Evolutionary conservation across 2,888 invertebrate species (phyloP).

Genomic region (Tubiluchus corallicola): DNA sequence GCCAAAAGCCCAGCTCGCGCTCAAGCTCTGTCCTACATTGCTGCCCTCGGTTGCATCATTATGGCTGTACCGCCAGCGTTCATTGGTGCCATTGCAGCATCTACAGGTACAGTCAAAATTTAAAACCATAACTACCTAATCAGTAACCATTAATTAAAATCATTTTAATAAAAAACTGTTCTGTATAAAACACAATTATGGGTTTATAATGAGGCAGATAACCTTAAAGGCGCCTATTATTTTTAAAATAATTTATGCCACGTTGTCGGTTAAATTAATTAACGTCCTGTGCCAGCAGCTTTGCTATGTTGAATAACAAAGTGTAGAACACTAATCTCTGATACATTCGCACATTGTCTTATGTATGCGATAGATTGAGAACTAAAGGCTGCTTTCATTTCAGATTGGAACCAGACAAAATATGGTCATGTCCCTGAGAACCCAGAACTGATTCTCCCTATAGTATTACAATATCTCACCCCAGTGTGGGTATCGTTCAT

Average conservation of each 20-base stretch:
- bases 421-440: conserved; percentile 40
- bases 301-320: too few species aligned
- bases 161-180: conserved; percentile 7
- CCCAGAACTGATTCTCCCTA: conserved; percentile 84
- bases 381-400: not conserved
- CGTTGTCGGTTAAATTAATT: not conserved
- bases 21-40: conserved; percentile 82
- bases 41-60: conserved; percentile 80
- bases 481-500: conserved; percentile 91
- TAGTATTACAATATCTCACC: conserved; percentile 89
- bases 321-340: too few species aligned
- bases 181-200: not conserved
- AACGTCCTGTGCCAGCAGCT: too few species aligned
- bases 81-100: conserved; percentile 89
- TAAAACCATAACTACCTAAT: not conserved
- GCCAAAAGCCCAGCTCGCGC: conserved; percentile 85
- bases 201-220: conserved; percentile 10
- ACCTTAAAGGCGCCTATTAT: conserved; percentile 10
- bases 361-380: too few species aligned
- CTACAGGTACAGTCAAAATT: conserved; percentile 46
- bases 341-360: too few species aligned
- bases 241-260: conserved; percentile 12
- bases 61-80: conserved; percentile 94
- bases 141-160: conserved; percentile 7
- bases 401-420: conserved; percentile 88